These are phyloP conservation scores for Styela clava DNA, from an alignment of 23 tunicate genomes.

Conservation along the genomic window DNA sequence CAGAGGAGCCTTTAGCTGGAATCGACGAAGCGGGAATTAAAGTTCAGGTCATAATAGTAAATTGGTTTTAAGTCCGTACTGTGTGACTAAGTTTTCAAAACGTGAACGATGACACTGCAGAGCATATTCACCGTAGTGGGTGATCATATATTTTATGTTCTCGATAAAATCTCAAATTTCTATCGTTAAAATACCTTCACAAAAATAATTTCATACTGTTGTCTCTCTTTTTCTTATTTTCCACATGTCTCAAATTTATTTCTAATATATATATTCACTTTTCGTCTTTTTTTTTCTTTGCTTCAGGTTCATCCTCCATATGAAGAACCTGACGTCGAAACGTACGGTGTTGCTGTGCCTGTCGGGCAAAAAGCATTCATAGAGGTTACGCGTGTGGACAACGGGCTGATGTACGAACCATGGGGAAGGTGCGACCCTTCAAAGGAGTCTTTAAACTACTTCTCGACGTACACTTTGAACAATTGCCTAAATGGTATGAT, in stretches of 20 bases:
- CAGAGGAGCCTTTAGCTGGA: conserved; percentile 39
- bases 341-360: conserved; percentile 44
- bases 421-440: conserved; percentile 54
- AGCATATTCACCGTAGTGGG: too few relatives aligned
- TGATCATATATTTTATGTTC: too few relatives aligned
- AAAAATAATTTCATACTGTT: too few relatives aligned
- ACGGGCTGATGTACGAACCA: conserved; percentile 29
- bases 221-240: too few relatives aligned
- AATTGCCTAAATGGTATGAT: conserved; percentile 36
- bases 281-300: too few relatives aligned
- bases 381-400: conserved; percentile 21
- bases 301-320: conserved; percentile 43
- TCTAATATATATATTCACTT: too few relatives aligned
- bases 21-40: conserved; percentile 33
- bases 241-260: too few relatives aligned
- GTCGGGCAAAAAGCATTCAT: conserved; percentile 41
- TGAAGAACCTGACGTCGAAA: conserved; percentile 45
- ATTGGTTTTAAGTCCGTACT: too few relatives aligned
- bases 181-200: too few relatives aligned
- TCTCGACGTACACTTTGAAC: conserved; percentile 23
- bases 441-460: conserved; percentile 33
- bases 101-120: too few relatives aligned
- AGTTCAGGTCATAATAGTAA: conserved; percentile 20
- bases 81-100: too few relatives aligned
- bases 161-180: too few relatives aligned